Evolutionary conservation across 92 coral and sea anemone species (phyloP), one percentile per base, ranked within the genome.

Genomic region (Heteractis magnifica): DNA sequence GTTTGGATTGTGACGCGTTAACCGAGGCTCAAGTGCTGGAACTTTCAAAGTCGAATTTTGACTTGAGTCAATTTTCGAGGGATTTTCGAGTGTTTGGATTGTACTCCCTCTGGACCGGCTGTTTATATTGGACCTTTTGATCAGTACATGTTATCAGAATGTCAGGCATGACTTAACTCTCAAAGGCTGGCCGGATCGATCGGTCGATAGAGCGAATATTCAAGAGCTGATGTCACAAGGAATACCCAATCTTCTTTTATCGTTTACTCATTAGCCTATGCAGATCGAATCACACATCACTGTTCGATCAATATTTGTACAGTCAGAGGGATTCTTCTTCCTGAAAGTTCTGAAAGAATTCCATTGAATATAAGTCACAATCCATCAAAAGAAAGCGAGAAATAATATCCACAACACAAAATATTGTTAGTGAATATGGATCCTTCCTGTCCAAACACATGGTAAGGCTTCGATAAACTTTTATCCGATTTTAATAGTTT

Each of bases 91-190:
- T 68, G 84, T 49, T 81, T 74, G 20, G 64, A 20, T 12, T 53
- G 77, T 68, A 70, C 70, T 81, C 84, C 84, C 77, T n/a, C 62
- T 68, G 56, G 84, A 65, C 11, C 53, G 44, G 52, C 20, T 68
- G 10, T 70, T 81, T 68, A 70, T 81, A 70, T 81, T 81, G 84
- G 84, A 68, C 84, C 84, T 23, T 23, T 59, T 81, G 12, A 9
- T 49, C 16, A 68, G 53, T 68, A 10, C 59, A 59, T 72, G 75
- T 81, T n/a, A 9, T 16, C 6, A 48, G 13, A 6, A 34, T 56
- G 77, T 81, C 84, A 81, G 51, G 84, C 77, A 51, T 70, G 77
- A 51, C 12, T 81, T 68, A 18, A 51, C 74, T 41, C 19, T 14
- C 12, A 60, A 80, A 64, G 59, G 4, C 75, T 26, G 5, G 72